Evolutionary conservation across 2,113 vertebrate species (phyloP).

Genomic region (Sceloporus undulatus): DNA sequence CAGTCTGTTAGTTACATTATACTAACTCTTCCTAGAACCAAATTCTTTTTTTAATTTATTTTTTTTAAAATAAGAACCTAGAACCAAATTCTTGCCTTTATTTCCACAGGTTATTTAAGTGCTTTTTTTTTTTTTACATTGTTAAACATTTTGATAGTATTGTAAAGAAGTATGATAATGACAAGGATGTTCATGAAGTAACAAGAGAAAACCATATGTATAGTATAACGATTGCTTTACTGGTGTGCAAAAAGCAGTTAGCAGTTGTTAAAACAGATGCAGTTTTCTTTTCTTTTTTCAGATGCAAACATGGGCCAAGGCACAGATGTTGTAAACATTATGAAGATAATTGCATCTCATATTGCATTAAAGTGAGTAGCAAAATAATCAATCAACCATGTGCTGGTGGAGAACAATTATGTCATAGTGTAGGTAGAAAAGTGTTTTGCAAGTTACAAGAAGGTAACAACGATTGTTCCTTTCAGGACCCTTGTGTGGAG

Average conservation of each 20-base stretch:
- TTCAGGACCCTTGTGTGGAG: too few relatives aligned
- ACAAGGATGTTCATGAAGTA: constrained; percentile 10
- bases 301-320: constrained; percentile 95
- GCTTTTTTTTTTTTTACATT: neutral
- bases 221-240: constrained; percentile 45
- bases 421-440: constrained; percentile 29
- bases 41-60: neutral
- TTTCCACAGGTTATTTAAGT: neutral
- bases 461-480: neutral
- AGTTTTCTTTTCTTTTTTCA: constrained; percentile 74
- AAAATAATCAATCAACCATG: constrained; percentile 24
- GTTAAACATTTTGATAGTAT: neutral
- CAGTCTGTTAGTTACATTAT: neutral
- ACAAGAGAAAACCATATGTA: constrained; percentile 43
- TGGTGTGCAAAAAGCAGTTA: constrained; percentile 8
- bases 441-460: constrained; percentile 14
- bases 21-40: neutral
- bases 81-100: neutral
- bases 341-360: constrained; percentile 97
- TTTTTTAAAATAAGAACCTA: neutral
- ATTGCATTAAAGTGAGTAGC: constrained; percentile 94
- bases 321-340: constrained; percentile 99
- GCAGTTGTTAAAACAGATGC: constrained; percentile 38
- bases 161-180: neutral
- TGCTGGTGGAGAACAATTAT: constrained; percentile 10